Evolutionary conservation across 2,113 vertebrate genomes (phyloP).

Genomic region (Leiothrix lutea): DNA sequence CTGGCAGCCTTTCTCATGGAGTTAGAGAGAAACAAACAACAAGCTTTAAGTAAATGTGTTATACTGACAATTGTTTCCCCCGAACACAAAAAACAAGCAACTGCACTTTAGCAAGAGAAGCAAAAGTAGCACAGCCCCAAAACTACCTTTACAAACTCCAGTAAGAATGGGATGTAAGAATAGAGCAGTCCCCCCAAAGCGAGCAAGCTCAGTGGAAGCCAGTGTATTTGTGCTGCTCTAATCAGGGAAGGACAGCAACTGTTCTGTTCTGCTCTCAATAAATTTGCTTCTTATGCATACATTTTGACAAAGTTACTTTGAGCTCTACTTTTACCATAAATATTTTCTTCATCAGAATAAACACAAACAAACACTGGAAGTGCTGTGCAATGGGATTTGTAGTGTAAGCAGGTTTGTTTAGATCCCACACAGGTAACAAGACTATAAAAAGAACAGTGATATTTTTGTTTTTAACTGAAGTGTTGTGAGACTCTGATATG

Average conservation of each 20-base stretch:
- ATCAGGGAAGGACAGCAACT: background rate
- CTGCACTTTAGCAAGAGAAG: background rate
- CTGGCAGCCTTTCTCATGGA: conserved; percentile 84
- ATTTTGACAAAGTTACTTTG: background rate
- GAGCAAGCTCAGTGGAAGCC: background rate
- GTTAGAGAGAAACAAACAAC: background rate
- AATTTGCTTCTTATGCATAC: background rate
- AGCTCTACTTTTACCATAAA: background rate
- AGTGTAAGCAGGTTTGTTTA: background rate
- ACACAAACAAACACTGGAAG: background rate
- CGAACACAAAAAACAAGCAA: background rate
- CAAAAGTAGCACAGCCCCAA: background rate
- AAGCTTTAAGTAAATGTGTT: background rate
- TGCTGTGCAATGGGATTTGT: background rate
- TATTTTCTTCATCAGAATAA: background rate
- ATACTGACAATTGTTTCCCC: background rate
- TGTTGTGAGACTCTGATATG: background rate
- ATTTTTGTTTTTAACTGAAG: background rate
- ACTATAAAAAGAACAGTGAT: background rate
- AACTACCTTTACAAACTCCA: background rate
- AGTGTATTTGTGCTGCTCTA: background rate
- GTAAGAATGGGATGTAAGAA: background rate
- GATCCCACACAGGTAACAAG: background rate
- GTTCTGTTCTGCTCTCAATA: rapidly evolving
- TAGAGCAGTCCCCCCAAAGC: background rate